Evolutionary conservation across 2,797 vertebrate species (phyloP).

Genomic region (Siniperca scherzeri): DNA sequence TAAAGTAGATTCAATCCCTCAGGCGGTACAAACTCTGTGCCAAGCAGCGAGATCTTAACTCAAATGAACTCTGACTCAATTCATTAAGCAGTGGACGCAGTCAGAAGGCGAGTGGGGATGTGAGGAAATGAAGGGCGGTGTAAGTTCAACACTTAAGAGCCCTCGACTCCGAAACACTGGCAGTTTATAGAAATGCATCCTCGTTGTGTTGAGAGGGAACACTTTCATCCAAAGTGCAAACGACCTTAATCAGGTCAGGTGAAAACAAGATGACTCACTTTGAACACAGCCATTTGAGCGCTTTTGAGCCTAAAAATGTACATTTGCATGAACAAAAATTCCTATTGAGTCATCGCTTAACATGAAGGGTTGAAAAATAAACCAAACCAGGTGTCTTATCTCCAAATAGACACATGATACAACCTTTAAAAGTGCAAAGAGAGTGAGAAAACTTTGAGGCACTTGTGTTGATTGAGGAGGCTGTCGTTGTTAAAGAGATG

Average conservation of each 20-base stretch:
- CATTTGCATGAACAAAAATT: neutral
- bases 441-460: neutral
- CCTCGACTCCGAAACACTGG: slow-evolving; percentile 17
- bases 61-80: slow-evolving; percentile 25
- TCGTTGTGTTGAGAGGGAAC: neutral
- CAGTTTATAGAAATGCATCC: slow-evolving; percentile 32
- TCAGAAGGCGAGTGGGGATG: neutral
- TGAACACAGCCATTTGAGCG: neutral
- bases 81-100: slow-evolving; percentile 15
- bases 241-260: slow-evolving; percentile 26
- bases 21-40: slow-evolving; percentile 2
- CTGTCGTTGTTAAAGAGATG: slow-evolving; percentile 2
- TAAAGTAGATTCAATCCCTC: slow-evolving; percentile 17
- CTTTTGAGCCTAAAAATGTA: neutral
- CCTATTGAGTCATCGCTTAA: neutral
- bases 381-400: neutral
- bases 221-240: neutral
- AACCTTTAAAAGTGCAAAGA: neutral
- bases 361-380: neutral
- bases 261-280: slow-evolving; percentile 23
- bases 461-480: slow-evolving; percentile 8
- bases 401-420: neutral
- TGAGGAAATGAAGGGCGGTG: slow-evolving; percentile 26
- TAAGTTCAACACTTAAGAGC: slow-evolving; percentile 32
- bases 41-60: slow-evolving; percentile 6